Evolutionary conservation across 2,888 invertebrate genomes (phyloP).

Genomic region (Ennomos quercinarius): DNA sequence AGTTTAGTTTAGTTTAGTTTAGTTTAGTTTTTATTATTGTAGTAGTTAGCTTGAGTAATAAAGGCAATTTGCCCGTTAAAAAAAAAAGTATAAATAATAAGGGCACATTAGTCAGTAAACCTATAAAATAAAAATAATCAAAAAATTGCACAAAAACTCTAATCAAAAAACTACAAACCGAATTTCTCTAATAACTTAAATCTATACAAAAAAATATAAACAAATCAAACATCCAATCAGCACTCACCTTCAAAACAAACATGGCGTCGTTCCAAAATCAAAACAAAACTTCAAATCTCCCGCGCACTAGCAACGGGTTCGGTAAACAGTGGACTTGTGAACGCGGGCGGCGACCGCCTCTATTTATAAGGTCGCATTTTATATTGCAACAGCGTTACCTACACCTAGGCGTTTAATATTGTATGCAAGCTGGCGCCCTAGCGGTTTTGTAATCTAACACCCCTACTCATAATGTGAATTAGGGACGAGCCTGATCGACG

Average conservation of each 20-base stretch:
- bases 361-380: slow-evolving; percentile 81
- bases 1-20: too few relatives aligned
- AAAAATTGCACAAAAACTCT: too few relatives aligned
- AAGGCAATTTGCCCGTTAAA: too few relatives aligned
- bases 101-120: too few relatives aligned
- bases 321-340: slow-evolving; percentile 67
- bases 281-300: slow-evolving; percentile 70
- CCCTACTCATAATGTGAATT: slow-evolving; percentile 46
- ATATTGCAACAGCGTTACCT: slow-evolving; percentile 63
- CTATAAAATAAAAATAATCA: too few relatives aligned
- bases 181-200: too few relatives aligned
- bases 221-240: slow-evolving; percentile 15
- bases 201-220: slow-evolving; percentile 4
- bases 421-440: slow-evolving; percentile 72
- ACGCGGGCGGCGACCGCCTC: slow-evolving; percentile 63
- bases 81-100: too few relatives aligned
- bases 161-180: too few relatives aligned
- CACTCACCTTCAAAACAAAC: slow-evolving; percentile 80
- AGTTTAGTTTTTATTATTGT: too few relatives aligned
- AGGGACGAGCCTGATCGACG: slow-evolving; percentile 24
- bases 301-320: slow-evolving; percentile 69
- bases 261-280: slow-evolving; percentile 56
- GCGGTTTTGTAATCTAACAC: slow-evolving; percentile 73
- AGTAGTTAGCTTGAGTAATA: too few relatives aligned
- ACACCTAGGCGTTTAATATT: slow-evolving; percentile 55